These are phyloP conservation scores for Pitta sordida DNA, from an alignment of 2,113 vertebrate species.

Conservation along the genomic window DNA sequence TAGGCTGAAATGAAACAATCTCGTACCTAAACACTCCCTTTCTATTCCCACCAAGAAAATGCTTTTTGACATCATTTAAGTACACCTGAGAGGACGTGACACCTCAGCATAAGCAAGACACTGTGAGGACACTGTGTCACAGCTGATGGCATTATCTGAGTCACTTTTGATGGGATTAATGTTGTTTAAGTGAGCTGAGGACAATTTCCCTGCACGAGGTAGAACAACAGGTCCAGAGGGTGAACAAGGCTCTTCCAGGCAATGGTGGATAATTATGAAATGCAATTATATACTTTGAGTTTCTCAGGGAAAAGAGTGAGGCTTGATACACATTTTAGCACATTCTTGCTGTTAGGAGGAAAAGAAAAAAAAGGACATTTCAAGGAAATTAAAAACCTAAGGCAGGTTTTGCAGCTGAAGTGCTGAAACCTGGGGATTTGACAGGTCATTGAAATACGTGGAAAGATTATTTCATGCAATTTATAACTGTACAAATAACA, in stretches of 20 bases:
- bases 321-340: conserved; percentile 47
- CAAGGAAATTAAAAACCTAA: conserved; percentile 1
- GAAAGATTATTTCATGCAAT: neutral
- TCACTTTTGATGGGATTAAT: conserved; percentile 56
- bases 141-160: conserved; percentile 25
- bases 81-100: neutral
- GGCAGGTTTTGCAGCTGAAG: neutral
- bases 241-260: conserved; percentile 26
- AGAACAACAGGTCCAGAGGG: conserved; percentile 57
- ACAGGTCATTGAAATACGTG: neutral
- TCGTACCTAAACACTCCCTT: neutral
- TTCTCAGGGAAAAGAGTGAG: conserved; percentile 64
- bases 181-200: conserved; percentile 25
- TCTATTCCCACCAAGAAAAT: neutral
- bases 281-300: conserved; percentile 64
- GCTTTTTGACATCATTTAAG: conserved; percentile 42
- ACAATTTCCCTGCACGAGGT: conserved; percentile 5
- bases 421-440: neutral
- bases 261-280: conserved; percentile 61
- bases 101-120: neutral
- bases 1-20: neutral
- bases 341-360: conserved; percentile 2
- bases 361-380: conserved; percentile 8
- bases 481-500: neutral
- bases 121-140: neutral